Evolutionary conservation across 2,797 vertebrate genomes (phyloP).

Genomic region (Rhinella marina): DNA sequence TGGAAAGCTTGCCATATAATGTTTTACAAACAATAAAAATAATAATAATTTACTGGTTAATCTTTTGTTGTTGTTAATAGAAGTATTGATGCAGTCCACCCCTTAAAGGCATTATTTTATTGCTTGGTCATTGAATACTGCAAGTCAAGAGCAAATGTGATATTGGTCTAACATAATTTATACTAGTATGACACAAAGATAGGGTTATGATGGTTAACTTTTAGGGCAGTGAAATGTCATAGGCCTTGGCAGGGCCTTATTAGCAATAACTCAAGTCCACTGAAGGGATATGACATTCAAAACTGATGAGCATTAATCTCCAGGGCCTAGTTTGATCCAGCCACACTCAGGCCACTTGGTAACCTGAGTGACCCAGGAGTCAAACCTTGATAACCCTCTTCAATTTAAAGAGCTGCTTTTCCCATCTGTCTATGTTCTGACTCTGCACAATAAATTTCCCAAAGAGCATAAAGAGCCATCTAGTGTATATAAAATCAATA

Average conservation of each 20-base stretch:
- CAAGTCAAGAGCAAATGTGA: constrained; percentile 71
- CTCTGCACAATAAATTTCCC: constrained; percentile 83
- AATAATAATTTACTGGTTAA: background rate
- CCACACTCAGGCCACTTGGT: constrained; percentile 77
- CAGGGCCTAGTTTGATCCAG: constrained; percentile 73
- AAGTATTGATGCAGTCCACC: constrained; percentile 21
- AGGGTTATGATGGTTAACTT: constrained; percentile 80
- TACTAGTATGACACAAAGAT: constrained; percentile 73
- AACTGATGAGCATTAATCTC: constrained; percentile 80
- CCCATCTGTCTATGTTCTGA: constrained; percentile 76
- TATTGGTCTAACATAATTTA: constrained; percentile 74
- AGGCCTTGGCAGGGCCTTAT: constrained; percentile 77
- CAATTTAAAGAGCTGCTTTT: constrained; percentile 81
- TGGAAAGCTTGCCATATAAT: constrained; percentile 60
- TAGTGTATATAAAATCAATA: constrained; percentile 87
- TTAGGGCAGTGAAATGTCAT: constrained; percentile 83
- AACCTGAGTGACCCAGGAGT: constrained; percentile 79
- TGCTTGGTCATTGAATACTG: constrained; percentile 57
- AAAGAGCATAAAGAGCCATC: constrained; percentile 82
- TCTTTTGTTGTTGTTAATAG: constrained; percentile 56
- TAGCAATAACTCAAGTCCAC: constrained; percentile 80
- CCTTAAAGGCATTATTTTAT: constrained; percentile 66
- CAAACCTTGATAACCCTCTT: constrained; percentile 80
- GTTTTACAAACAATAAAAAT: background rate
- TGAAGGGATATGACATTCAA: constrained; percentile 81